Conservation (phyloP, 23 tunicate species). For the Trididemnum nubilum region DNA sequence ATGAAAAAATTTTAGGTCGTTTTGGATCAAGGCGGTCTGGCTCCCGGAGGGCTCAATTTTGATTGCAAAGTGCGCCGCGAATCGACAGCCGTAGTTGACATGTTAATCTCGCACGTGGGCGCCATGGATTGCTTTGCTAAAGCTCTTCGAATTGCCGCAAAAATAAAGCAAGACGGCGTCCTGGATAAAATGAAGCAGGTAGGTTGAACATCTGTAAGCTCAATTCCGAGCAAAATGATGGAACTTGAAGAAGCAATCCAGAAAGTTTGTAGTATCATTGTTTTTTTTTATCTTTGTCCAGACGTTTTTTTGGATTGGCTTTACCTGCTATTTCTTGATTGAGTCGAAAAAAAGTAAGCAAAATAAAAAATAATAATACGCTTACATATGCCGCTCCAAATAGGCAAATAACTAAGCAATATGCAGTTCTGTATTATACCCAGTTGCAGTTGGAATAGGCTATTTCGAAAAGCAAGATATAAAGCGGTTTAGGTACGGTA, state of each 20-base stretch:
- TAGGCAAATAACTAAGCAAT: too few species aligned
- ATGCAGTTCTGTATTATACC: too few species aligned
- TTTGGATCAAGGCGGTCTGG: conserved; percentile 79
- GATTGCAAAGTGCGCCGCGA: conserved; percentile 97
- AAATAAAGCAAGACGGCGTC: conserved; percentile 68
- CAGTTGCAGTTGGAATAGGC: too few species aligned
- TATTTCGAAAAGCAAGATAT: too few species aligned
- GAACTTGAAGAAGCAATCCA: not conserved
- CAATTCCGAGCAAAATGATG: not conserved
- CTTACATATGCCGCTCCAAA: too few species aligned
- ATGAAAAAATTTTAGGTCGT: conserved; percentile 59
- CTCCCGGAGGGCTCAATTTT: conserved; percentile 94
- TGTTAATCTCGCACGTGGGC: conserved; percentile 89
- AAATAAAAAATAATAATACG: too few species aligned
- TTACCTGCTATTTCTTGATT: too few species aligned
- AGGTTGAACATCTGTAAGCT: not conserved
- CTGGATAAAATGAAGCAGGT: conserved; percentile 72
- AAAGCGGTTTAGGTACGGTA: too few species aligned
- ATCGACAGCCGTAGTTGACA: conserved; percentile 83
- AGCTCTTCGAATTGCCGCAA: conserved; percentile 74
- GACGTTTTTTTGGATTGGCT: too few species aligned
- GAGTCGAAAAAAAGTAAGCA: too few species aligned
- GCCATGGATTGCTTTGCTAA: conserved; percentile 97
- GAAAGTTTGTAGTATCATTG: too few species aligned
- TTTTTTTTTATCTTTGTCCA: too few species aligned